Percentiles rank a stretch among this genome's conserved stretches.
phyloP scores from a whole-genome alignment of 1,140 invertebrate species.

The Sinella curviseta region DNA sequence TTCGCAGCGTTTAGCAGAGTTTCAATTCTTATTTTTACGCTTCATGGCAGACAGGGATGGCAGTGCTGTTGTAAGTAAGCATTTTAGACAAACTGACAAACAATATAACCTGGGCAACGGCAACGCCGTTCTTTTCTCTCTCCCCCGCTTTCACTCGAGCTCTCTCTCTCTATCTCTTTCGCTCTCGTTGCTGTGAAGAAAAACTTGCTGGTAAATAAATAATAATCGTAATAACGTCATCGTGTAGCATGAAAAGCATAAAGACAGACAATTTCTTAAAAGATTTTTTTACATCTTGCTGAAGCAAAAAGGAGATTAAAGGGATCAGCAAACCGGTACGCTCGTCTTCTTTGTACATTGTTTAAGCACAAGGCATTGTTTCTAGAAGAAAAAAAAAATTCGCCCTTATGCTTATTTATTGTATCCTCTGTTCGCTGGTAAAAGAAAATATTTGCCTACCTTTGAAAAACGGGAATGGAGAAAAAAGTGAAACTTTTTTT shows the following conservation, averaged over 20 bases:
- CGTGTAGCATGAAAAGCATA: background rate
- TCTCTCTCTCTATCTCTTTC: too few relatives aligned
- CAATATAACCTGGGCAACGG: too few relatives aligned
- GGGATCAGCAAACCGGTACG: background rate
- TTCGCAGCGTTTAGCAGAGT: too few relatives aligned
- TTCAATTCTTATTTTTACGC: too few relatives aligned
- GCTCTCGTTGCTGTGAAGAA: too few relatives aligned
- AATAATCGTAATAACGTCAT: background rate
- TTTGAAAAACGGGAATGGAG: background rate
- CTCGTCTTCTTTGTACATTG: background rate
- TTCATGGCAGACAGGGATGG: too few relatives aligned
- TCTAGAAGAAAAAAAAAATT: too few relatives aligned
- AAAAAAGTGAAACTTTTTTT: background rate
- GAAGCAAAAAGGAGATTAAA: background rate
- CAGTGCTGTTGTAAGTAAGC: too few relatives aligned
- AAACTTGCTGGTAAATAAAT: background rate
- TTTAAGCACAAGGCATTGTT: too few relatives aligned
- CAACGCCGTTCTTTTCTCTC: too few relatives aligned
- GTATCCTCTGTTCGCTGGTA: background rate
- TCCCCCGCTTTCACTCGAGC: too few relatives aligned
- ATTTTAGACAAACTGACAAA: too few relatives aligned
- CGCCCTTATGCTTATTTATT: background rate
- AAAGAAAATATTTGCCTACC: background rate
- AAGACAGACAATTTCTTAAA: background rate
- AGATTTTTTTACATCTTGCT: background rate